Evolutionary conservation across 2,797 vertebrate genomes (phyloP).

Genomic region (Enteromius radiatus): DNA sequence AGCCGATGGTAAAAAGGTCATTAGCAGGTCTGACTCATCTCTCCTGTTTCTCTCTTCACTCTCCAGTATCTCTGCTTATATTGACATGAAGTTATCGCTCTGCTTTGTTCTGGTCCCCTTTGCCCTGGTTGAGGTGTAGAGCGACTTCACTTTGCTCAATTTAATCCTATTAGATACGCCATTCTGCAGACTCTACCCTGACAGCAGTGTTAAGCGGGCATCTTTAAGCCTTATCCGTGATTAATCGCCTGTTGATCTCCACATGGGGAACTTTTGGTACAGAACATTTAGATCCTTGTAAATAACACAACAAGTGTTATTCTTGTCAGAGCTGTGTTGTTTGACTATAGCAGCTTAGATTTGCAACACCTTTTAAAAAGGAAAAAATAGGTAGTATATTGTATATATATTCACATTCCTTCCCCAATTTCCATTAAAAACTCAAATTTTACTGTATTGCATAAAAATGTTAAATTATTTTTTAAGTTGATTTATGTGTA

Average conservation of each 20-base stretch:
- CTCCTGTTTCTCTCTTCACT: slow-evolving; percentile 46
- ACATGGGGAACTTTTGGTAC: slow-evolving; percentile 16
- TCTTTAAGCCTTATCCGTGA: slow-evolving; percentile 63
- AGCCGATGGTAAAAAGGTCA: slow-evolving; percentile 24
- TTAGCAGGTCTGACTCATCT: slow-evolving; percentile 57
- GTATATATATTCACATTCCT: neutral
- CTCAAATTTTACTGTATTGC: no score
- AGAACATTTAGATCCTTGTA: neutral
- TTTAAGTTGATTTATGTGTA: no score
- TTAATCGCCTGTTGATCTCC: slow-evolving; percentile 68
- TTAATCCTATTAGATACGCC: slow-evolving; percentile 52
- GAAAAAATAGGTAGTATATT: neutral
- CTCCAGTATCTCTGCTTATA: neutral
- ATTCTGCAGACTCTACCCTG: slow-evolving; percentile 67
- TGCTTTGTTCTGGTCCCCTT: neutral
- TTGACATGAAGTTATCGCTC: slow-evolving; percentile 2
- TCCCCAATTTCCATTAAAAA: no score
- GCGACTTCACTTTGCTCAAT: slow-evolving; percentile 41
- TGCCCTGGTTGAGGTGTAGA: neutral
- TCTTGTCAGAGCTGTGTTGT: neutral
- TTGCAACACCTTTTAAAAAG: neutral
- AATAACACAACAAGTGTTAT: neutral
- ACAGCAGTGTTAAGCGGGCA: slow-evolving; percentile 65
- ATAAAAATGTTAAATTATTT: no score
- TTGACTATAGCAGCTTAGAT: neutral